phyloP scores from a whole-genome alignment of 1,140 invertebrate genomes.

The Dreissena polymorpha region DNA sequence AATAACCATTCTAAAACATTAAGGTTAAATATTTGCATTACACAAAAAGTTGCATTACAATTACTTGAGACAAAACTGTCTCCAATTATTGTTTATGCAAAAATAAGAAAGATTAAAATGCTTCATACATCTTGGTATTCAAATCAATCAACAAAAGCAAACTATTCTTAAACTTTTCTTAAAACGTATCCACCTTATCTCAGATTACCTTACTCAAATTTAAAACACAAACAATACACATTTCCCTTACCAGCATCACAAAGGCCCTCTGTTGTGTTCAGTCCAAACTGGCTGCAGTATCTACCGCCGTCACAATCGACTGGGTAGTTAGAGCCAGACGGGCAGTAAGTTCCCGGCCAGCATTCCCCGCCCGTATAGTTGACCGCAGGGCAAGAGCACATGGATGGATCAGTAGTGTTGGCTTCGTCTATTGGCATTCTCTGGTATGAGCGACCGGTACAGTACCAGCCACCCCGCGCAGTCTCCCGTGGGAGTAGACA shows the following conservation, averaged over 20 bases:
- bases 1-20: too few relatives aligned
- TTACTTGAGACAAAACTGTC: too few relatives aligned
- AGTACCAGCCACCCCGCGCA: conserved; percentile 76
- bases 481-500: conserved; percentile 68
- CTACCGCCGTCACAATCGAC: conserved; percentile 68
- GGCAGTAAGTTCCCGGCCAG: conserved; percentile 77
- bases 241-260: conserved; percentile 67
- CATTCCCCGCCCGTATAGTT: conserved; percentile 77
- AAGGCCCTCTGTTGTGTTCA: conserved; percentile 67
- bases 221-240: too few relatives aligned
- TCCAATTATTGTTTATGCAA: too few relatives aligned
- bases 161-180: too few relatives aligned
- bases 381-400: conserved; percentile 70
- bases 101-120: too few relatives aligned
- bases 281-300: conserved; percentile 71
- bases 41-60: too few relatives aligned
- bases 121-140: too few relatives aligned
- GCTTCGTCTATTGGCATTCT: conserved; percentile 60
- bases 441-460: conserved; percentile 72
- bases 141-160: too few relatives aligned
- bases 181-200: too few relatives aligned
- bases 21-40: too few relatives aligned
- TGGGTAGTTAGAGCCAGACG: conserved; percentile 68
- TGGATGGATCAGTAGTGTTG: conserved; percentile 66
- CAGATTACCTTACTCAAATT: too few relatives aligned